These are phyloP conservation scores for Gallinago media DNA, from an alignment of 2,113 vertebrate species.

Conservation along the genomic window DNA sequence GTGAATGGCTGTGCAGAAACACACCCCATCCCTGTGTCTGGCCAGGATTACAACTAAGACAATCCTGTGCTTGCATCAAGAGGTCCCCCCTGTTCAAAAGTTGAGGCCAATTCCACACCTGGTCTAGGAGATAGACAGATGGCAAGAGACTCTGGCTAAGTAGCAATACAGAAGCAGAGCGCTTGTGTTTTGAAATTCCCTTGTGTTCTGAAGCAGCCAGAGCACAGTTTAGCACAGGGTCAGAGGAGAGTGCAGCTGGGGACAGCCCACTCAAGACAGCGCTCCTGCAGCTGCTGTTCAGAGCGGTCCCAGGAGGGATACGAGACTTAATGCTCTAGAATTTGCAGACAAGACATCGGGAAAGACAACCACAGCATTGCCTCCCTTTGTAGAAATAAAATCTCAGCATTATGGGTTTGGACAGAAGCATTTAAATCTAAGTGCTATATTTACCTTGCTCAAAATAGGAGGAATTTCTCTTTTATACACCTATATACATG, in stretches of 20 bases:
- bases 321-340: neutral
- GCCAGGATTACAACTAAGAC: neutral
- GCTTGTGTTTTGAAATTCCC: neutral
- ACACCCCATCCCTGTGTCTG: neutral
- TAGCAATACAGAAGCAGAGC: neutral
- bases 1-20: fast-evolving
- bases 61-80: neutral
- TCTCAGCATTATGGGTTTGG: neutral
- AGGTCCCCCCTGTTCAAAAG: neutral
- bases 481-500: neutral
- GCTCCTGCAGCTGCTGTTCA: neutral
- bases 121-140: neutral
- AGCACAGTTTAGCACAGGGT: neutral
- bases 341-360: neutral
- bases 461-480: neutral
- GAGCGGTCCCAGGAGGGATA: neutral
- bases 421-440: neutral
- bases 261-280: neutral
- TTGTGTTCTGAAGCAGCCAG: neutral
- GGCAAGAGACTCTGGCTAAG: neutral
- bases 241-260: neutral
- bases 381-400: neutral
- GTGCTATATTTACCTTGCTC: neutral
- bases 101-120: neutral
- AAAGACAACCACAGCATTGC: neutral